Conservation (phyloP, 2,888 invertebrate genomes). For the Eurytoma adleriae region DNA sequence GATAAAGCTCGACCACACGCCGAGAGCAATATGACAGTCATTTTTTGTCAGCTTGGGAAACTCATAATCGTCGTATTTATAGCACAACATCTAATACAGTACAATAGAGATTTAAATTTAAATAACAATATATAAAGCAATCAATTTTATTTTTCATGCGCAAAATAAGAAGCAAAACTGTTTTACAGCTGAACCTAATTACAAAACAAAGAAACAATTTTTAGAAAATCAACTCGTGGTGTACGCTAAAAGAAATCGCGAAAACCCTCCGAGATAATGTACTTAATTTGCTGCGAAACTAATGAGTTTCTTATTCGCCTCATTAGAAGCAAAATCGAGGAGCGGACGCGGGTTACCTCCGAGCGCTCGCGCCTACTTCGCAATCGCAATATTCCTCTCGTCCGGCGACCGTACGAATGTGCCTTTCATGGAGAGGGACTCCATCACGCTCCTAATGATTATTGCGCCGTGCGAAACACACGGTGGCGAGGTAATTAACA, state of each 20-base stretch:
- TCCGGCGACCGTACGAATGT: neutral
- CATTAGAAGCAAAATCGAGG: conserved; percentile 16
- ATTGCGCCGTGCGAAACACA: conserved; percentile 33
- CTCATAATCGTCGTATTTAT: no score
- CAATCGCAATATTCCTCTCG: conserved; percentile 22
- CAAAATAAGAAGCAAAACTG: neutral
- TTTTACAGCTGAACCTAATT: no score
- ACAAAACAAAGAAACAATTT: no score
- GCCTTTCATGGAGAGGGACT: neutral
- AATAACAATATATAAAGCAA: neutral
- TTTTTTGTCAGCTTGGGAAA: no score
- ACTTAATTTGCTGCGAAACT: conserved; percentile 35
- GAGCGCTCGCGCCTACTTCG: neutral
- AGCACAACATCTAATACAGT: no score
- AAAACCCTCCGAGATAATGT: neutral
- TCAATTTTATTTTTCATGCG: neutral
- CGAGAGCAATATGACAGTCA: no score
- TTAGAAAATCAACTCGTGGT: no score
- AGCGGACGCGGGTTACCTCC: neutral
- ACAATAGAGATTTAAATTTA: no score
- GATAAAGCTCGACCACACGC: no score
- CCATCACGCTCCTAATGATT: conserved; percentile 7
- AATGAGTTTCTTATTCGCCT: conserved; percentile 32
- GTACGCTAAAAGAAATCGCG: no score
- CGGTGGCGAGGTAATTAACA: conserved; percentile 34